Evolutionary conservation across 2,797 vertebrate species (phyloP).

Genomic region (Cirrhinus molitorella): DNA sequence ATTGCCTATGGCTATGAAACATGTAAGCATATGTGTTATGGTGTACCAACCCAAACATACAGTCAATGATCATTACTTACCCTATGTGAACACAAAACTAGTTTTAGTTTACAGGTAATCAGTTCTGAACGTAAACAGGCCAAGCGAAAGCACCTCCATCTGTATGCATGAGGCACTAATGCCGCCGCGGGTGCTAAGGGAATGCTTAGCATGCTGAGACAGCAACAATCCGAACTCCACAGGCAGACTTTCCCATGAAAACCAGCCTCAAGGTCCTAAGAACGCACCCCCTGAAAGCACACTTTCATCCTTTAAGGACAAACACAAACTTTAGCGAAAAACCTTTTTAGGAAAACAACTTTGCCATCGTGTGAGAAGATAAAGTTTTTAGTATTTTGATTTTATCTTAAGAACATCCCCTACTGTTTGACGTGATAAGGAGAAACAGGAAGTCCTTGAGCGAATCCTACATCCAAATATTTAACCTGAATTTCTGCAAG

Average conservation of each 20-base stretch:
- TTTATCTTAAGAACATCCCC: conserved; percentile 15
- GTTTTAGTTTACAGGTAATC: conserved; percentile 10
- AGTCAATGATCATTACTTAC: not conserved
- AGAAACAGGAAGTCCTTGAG: conserved; percentile 28
- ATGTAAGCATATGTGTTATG: not conserved
- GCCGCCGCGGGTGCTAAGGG: not conserved
- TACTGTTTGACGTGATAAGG: conserved; percentile 34
- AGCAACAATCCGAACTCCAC: conserved; percentile 22
- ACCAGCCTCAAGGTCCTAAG: conserved; percentile 18
- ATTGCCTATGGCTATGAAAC: not conserved
- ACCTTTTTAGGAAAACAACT: not conserved
- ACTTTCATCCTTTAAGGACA: conserved; percentile 24
- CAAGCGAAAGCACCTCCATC: not conserved
- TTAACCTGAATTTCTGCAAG: not conserved
- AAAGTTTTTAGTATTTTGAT: conserved; percentile 8
- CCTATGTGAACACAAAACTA: conserved; percentile 18
- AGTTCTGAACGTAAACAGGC: conserved; percentile 11
- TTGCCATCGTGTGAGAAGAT: not conserved
- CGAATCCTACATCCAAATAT: conserved; percentile 24
- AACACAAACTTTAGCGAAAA: conserved; percentile 14
- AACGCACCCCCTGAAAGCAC: not conserved
- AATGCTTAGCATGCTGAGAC: conserved; percentile 35
- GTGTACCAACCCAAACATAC: not conserved
- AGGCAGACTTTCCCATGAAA: conserved; percentile 3
- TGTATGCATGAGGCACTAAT: conserved; percentile 25